Conservation (phyloP, 2,113 vertebrate genomes). For the Hippocampus comes region DNA sequence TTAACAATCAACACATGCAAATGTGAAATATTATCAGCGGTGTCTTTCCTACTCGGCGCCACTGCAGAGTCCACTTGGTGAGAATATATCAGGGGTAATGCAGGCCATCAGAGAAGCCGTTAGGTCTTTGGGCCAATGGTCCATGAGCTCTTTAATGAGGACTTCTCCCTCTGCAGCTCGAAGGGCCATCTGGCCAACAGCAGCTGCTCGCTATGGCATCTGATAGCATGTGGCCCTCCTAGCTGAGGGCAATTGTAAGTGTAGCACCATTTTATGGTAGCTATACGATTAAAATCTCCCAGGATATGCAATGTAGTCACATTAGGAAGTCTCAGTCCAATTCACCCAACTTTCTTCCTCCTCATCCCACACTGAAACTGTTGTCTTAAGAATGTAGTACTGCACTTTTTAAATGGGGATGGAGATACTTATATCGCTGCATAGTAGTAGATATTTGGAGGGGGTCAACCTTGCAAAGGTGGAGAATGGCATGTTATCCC, state of each 20-base stretch:
- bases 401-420: not conserved
- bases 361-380: not conserved
- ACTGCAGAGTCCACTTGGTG: constrained; percentile 32
- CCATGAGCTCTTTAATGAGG: constrained; percentile 66
- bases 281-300: constrained; percentile 35
- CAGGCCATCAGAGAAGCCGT: constrained; percentile 43
- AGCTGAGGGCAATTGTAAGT: constrained; percentile 46
- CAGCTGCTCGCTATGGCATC: constrained; percentile 58
- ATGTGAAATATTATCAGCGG: constrained; percentile 14
- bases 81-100: constrained; percentile 51
- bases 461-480: no score
- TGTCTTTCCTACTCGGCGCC: constrained; percentile 19
- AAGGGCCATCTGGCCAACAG: constrained; percentile 65
- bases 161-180: constrained; percentile 53
- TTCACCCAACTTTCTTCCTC: constrained; percentile 20
- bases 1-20: constrained; percentile 9
- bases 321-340: constrained; percentile 26
- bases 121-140: constrained; percentile 59
- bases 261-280: constrained; percentile 42
- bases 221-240: constrained; percentile 50
- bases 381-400: not conserved
- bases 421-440: constrained; percentile 23
- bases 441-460: not conserved
- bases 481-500: no score
- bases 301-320: constrained; percentile 47